Evolutionary conservation across 92 coral and sea anemone genomes (phyloP), one percentile per base, ranked within the genome.

Genomic region (Zoanthus solanderi): DNA sequence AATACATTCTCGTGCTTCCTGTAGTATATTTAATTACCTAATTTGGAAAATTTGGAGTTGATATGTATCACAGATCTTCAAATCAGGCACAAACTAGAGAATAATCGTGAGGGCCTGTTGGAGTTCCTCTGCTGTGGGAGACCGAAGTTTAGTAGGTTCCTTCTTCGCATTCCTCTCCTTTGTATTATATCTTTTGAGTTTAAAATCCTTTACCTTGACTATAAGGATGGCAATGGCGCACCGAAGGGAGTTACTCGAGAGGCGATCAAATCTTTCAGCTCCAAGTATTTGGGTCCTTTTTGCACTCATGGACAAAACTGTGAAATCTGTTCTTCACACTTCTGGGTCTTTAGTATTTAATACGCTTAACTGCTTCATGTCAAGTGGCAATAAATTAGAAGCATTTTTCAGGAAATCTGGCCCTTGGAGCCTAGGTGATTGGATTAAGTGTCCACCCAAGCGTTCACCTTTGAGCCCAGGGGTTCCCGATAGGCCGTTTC

Each of bases 311-410:
- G 79, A 28, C 80, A 67, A 17, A 61, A 15, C 79, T 16, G 32
- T 31, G 5, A 88, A 45, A 45, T 45, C 79, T 11, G 14, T 14
- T 69, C 46, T n/a, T 34, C 75, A 14, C 8, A 81, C 81, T 80
- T 88, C 91, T 68, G 91, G 91, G 71, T 88, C 91, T n/a, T 88
- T 72, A 6, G 34, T 67, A 66, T 81, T 53, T 32, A 88, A 23
- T 4, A 75, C 79, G 31, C 72, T 67, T 18, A 4, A 58, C 30
- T 45, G 72, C 29, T 67, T 37, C 60, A 15, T 18, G 48, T 2
- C 63, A 16, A 76, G 48, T 50, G 52, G 44, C 6, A 67, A 7
- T 57, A 37, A 37, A 9, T 53, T 56, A n/a, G 46, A 37, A 46
- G 9, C 47, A 9, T 45, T 11, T 45, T 52, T 78, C 78, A 87